These are phyloP conservation scores for Hermaeophaga mercurialis DNA, from an alignment of 2,888 invertebrate genomes.

Conservation along the genomic window DNA sequence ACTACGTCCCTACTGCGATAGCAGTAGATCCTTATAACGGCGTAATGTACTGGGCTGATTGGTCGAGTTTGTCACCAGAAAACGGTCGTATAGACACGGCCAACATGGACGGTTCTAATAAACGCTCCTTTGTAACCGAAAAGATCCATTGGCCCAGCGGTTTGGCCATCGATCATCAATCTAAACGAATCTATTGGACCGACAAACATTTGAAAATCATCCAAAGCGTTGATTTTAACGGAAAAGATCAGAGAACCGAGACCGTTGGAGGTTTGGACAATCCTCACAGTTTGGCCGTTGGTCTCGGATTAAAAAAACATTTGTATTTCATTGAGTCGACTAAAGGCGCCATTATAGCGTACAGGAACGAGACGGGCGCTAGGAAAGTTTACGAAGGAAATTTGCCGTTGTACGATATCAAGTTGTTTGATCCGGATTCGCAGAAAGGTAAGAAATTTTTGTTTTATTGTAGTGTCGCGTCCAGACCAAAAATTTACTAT, in stretches of 20 bases:
- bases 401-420: conserved; percentile 70
- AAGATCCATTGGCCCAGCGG: conserved; percentile 77
- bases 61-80: conserved; percentile 60
- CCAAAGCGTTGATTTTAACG: conserved; percentile 67
- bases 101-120: conserved; percentile 72
- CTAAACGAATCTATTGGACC: conserved; percentile 70
- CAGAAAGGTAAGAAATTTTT: conserved; percentile 64
- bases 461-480: no score
- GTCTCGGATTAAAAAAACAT: conserved; percentile 57
- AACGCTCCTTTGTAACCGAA: conserved; percentile 58
- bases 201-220: conserved; percentile 73
- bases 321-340: conserved; percentile 75
- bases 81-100: conserved; percentile 70
- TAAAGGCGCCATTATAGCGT: conserved; percentile 64
- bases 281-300: conserved; percentile 44
- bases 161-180: conserved; percentile 67
- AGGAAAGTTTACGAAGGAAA: conserved; percentile 64
- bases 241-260: conserved; percentile 61
- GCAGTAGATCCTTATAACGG: conserved; percentile 71
- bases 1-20: conserved; percentile 64
- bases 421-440: conserved; percentile 65
- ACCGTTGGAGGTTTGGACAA: conserved; percentile 60
- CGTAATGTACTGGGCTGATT: conserved; percentile 79
- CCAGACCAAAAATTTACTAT: conserved; percentile 14
- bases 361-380: conserved; percentile 56